Evolutionary conservation across 2,888 invertebrate species (phyloP).

Genomic region (Nomada flava): DNA sequence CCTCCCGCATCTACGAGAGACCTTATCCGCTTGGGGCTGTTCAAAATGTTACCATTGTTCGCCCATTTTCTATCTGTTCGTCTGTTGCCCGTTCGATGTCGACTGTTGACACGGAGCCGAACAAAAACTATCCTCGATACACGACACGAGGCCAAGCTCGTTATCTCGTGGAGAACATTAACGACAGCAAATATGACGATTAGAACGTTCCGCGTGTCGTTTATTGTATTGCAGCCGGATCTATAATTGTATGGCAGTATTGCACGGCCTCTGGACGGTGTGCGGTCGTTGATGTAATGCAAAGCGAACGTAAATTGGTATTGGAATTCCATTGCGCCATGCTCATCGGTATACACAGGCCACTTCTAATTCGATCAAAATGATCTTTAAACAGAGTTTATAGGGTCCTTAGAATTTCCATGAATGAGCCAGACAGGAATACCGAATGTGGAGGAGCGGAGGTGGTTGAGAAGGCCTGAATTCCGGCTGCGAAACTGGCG

Average conservation of each 20-base stretch:
- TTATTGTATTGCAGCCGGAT: background rate
- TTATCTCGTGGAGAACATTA: slow-evolving; percentile 12
- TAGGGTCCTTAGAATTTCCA: slow-evolving; percentile 63
- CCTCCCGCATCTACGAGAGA: background rate
- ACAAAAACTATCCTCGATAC: background rate
- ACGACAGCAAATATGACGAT: background rate
- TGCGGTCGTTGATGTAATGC: slow-evolving; percentile 40
- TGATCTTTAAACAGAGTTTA: slow-evolving; percentile 68
- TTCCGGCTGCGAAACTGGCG: slow-evolving; percentile 30
- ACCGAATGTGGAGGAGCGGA: slow-evolving; percentile 13
- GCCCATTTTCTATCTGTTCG: background rate
- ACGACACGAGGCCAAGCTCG: background rate
- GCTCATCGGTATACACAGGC: slow-evolving; percentile 10
- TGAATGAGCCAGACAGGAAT: slow-evolving; percentile 50
- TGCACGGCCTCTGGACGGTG: slow-evolving; percentile 22
- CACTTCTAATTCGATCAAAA: slow-evolving; percentile 66
- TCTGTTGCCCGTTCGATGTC: background rate
- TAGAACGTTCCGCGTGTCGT: slow-evolving; percentile 19
- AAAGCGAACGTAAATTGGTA: slow-evolving; percentile 65
- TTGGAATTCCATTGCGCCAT: slow-evolving; percentile 62
- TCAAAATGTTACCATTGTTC: background rate
- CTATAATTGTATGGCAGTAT: slow-evolving; percentile 21
- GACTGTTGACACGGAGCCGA: background rate
- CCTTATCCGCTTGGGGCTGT: slow-evolving; percentile 5
- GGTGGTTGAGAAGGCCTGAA: slow-evolving; percentile 32